These are phyloP conservation scores for Lycorma delicatula DNA, from an alignment of 1,140 invertebrate species.

Conservation along the genomic window DNA sequence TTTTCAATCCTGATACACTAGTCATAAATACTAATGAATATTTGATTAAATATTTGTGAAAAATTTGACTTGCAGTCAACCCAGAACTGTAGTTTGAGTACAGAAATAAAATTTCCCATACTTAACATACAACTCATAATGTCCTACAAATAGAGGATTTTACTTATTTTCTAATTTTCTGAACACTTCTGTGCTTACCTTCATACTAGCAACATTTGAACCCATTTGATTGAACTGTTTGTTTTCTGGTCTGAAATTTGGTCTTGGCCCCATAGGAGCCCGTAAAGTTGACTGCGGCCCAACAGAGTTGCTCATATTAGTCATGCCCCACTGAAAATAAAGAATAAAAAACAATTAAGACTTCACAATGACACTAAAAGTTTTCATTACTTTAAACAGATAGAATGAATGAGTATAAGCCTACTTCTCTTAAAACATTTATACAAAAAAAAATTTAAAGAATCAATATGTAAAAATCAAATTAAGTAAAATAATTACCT, in stretches of 20 bases:
- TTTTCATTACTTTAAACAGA: too few species aligned
- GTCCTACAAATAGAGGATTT: too few species aligned
- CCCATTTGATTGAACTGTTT: slow-evolving; percentile 37
- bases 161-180: too few species aligned
- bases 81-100: too few species aligned
- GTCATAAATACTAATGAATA: too few species aligned
- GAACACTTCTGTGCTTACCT: slow-evolving; percentile 25
- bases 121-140: too few species aligned
- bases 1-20: not conserved
- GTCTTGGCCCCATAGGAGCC: slow-evolving; percentile 32
- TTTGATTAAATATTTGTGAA: too few species aligned
- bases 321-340: slow-evolving; percentile 33
- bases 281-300: slow-evolving; percentile 37
- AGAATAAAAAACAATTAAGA: not conserved
- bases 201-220: slow-evolving; percentile 33
- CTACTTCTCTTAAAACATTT: too few species aligned
- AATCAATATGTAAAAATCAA: slow-evolving; percentile 2
- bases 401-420: too few species aligned
- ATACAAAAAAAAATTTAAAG: not conserved
- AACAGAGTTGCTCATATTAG: slow-evolving; percentile 31
- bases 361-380: too few species aligned
- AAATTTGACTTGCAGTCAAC: too few species aligned
- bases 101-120: too few species aligned
- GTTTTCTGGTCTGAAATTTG: slow-evolving; percentile 33
- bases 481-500: slow-evolving; percentile 10